Conservation (phyloP, 1,140 invertebrate genomes). For the Cydia pomonella region DNA sequence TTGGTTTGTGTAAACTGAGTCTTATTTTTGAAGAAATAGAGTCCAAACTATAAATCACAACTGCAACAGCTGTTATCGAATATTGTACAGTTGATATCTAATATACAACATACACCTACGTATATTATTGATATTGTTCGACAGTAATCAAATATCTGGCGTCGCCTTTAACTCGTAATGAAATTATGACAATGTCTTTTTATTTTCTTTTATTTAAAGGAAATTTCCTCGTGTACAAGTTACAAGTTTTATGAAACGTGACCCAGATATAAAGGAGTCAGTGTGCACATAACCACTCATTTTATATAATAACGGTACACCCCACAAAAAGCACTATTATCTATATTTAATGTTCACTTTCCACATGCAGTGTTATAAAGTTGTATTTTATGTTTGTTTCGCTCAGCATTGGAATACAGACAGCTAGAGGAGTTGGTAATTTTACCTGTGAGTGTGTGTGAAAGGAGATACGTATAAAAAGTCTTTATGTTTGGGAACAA, state of each 20-base stretch:
- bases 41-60: neutral
- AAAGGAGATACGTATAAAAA: neutral
- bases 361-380: constrained; percentile 33
- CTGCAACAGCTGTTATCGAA: neutral
- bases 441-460: constrained; percentile 12
- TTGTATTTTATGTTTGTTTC: constrained; percentile 57
- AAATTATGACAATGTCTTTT: too few species aligned
- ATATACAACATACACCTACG: too few species aligned
- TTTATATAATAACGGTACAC: neutral
- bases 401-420: constrained; percentile 74
- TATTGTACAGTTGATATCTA: neutral
- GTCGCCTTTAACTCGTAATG: too few species aligned
- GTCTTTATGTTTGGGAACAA: neutral
- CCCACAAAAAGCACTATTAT: constrained; percentile 7
- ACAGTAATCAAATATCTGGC: too few species aligned
- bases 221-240: too few species aligned
- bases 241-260: too few species aligned
- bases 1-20: constrained; percentile 9
- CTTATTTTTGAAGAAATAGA: neutral
- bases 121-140: too few species aligned
- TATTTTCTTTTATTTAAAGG: too few species aligned
- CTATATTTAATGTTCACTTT: constrained; percentile 23
- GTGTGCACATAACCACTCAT: neutral
- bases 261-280: constrained; percentile 8
- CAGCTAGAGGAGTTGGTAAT: constrained; percentile 69